Evolutionary conservation across 2,113 vertebrate genomes (phyloP).

Genomic region (Leiothrix lutea): DNA sequence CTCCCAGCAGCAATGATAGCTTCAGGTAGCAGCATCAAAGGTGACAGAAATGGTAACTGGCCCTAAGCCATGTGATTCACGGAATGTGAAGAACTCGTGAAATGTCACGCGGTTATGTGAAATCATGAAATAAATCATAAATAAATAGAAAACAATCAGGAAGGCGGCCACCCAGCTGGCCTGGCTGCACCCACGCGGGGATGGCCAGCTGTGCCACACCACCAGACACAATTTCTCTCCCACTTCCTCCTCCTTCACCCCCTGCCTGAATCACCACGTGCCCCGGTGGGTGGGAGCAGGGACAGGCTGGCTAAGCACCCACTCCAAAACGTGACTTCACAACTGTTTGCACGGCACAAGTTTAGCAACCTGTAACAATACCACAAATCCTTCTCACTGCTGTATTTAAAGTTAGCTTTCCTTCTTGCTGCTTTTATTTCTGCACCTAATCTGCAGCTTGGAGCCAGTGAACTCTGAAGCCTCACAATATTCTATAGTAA

Average conservation of each 20-base stretch:
- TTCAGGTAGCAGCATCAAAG: neutral
- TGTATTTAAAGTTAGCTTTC: neutral
- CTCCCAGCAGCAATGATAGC: neutral
- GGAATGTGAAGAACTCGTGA: neutral
- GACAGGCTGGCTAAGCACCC: neutral
- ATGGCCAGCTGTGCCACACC: neutral
- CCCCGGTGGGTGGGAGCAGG: neutral
- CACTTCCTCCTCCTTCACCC: neutral
- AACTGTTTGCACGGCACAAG: neutral
- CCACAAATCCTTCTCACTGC: neutral
- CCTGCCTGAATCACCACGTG: neutral
- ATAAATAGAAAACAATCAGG: neutral
- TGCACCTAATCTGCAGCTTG: neutral
- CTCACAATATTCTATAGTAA: neutral
- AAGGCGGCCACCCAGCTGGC: neutral
- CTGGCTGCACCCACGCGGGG: neutral
- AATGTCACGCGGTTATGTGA: neutral
- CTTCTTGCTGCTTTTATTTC: neutral
- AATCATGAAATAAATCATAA: neutral
- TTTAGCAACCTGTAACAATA: slow-evolving; percentile 15
- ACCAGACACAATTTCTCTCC: neutral
- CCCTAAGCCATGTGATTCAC: neutral
- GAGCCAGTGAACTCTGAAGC: neutral
- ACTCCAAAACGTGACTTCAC: neutral
- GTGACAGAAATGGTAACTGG: neutral